Conservation (phyloP, 2,113 vertebrate genomes). For the Cyanoramphus novaezelandiae region DNA sequence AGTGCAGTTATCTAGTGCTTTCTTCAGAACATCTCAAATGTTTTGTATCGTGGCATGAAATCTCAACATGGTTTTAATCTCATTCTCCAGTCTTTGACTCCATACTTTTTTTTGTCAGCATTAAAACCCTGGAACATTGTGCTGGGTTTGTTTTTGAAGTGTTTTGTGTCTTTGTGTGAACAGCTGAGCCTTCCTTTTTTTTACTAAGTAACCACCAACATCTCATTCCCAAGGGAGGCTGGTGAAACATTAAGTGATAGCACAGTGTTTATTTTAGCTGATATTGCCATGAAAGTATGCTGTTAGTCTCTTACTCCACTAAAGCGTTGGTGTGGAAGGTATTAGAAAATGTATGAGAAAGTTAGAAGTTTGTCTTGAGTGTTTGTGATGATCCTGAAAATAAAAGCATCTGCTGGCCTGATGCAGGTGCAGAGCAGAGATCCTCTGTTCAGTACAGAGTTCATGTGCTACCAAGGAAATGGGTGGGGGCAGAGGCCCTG, state of each 20-base stretch:
- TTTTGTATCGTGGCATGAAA: not conserved
- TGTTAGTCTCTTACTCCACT: not conserved
- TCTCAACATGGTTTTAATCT: not conserved
- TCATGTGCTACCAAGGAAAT: not conserved
- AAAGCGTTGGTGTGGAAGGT: not conserved
- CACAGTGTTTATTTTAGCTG: not conserved
- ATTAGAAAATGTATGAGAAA: not conserved
- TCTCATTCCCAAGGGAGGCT: not conserved
- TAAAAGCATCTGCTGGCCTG: not conserved
- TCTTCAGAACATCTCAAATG: not conserved
- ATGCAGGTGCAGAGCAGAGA: not conserved
- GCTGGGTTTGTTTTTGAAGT: not conserved
- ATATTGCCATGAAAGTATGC: not conserved
- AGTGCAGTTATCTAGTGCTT: not conserved
- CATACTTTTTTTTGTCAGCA: not conserved
- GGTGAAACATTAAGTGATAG: not conserved
- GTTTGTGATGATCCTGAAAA: not conserved
- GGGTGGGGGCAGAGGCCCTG: not conserved
- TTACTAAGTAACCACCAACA: not conserved
- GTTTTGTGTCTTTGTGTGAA: not conserved
- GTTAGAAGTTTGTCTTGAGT: not conserved
- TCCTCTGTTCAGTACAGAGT: not conserved
- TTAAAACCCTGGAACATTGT: not conserved
- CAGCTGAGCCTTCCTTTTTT: conserved; percentile 1
- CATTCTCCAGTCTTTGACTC: not conserved